A percentile compares a stretch with the other conserved stretches of the same genome.
Evolutionary conservation across 2,888 invertebrate species (phyloP).

Genomic region (Hylaea fasciaria): DNA sequence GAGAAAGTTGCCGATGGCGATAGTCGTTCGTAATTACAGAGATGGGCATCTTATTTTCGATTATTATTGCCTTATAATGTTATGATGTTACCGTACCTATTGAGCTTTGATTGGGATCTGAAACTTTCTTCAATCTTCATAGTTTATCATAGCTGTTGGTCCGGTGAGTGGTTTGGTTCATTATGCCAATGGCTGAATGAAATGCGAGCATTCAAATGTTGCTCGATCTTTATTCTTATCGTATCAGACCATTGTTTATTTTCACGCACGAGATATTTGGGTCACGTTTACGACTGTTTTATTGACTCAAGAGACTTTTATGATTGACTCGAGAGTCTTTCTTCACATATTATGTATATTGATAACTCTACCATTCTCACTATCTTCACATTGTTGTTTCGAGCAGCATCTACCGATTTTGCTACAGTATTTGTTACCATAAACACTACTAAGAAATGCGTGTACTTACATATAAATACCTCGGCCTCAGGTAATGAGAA

Average conservation of each 20-base stretch:
- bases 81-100: slow-evolving; percentile 13
- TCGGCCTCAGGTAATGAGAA: slow-evolving; percentile 18
- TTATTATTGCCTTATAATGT: slow-evolving; percentile 35
- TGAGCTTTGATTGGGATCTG: slow-evolving; percentile 22
- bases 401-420: background rate
- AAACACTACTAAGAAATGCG: background rate
- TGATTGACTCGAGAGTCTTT: background rate
- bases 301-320: background rate
- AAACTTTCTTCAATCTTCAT: slow-evolving; percentile 1
- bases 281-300: slow-evolving; percentile 9
- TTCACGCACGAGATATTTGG: slow-evolving; percentile 11
- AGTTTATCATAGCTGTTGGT: background rate
- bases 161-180: background rate
- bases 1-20: slow-evolving; percentile 40
- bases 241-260: slow-evolving; percentile 19
- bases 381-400: background rate
- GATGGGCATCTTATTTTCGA: slow-evolving; percentile 32
- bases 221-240: no score
- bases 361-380: background rate
- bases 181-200: background rate
- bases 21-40: slow-evolving; percentile 38
- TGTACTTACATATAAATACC: slow-evolving; percentile 1
- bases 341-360: background rate
- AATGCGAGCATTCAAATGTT: no score
- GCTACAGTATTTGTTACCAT: slow-evolving; percentile 4